Conservation (phyloP, 2,797 vertebrate species). For the Luscinia luscinia region DNA sequence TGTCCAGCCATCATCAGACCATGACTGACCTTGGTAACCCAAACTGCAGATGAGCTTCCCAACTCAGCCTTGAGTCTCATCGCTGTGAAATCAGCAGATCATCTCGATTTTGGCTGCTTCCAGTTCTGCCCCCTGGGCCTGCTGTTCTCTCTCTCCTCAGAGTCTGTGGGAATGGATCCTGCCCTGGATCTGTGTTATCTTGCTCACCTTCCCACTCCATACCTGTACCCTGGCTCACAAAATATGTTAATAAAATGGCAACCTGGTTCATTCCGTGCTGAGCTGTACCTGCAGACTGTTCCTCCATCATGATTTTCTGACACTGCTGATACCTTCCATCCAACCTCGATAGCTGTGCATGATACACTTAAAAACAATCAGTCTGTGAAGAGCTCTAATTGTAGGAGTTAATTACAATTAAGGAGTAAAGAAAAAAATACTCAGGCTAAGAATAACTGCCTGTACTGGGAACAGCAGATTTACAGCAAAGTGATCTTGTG, state of each 20-base stretch:
- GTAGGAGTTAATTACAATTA: not conserved
- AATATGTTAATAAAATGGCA: accelerated
- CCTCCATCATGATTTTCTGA: not conserved
- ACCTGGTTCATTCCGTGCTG: not conserved
- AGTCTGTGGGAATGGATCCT: not conserved
- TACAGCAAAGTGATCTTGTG: not conserved
- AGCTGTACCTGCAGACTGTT: not conserved
- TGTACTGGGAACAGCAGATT: not conserved
- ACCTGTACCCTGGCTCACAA: accelerated
- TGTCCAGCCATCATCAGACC: accelerated
- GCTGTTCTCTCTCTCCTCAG: not conserved
- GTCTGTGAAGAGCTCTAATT: not conserved
- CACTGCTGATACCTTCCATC: not conserved
- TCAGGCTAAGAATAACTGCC: not conserved
- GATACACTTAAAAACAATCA: accelerated
- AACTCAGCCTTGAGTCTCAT: accelerated
- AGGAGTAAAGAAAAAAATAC: not conserved
- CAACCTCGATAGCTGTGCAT: accelerated
- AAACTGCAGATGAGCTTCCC: not conserved
- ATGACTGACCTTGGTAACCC: not conserved
- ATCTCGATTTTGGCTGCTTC: not conserved
- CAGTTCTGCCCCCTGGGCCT: not conserved
- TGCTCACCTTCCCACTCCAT: accelerated
- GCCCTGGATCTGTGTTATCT: accelerated
- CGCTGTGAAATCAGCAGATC: not conserved